Conservation (phyloP, 2,113 vertebrate genomes). For the Astur gentilis region DNA sequence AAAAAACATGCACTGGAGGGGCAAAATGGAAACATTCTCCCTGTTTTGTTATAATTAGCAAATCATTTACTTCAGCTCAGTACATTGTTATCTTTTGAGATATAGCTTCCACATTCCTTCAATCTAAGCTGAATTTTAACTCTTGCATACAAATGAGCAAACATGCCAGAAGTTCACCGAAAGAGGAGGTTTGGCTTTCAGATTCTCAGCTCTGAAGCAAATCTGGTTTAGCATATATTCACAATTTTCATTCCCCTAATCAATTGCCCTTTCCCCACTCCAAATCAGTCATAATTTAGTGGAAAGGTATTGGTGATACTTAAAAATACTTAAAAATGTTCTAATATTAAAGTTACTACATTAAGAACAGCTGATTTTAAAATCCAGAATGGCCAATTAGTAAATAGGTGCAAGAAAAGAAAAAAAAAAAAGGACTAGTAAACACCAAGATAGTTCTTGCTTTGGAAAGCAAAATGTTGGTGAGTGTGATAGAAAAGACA, state of each 20-base stretch:
- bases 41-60: constrained; percentile 35
- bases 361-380: background rate
- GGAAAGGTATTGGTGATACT: background rate
- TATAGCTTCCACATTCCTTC: background rate
- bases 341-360: background rate
- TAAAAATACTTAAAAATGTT: background rate
- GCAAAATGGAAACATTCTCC: background rate
- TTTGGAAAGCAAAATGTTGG: background rate
- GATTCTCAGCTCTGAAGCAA: background rate
- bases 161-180: background rate
- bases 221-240: background rate
- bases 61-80: constrained; percentile 27
- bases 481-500: background rate
- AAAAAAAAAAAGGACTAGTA: background rate
- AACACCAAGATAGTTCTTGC: background rate
- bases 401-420: background rate
- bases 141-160: constrained; percentile 1
- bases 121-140: background rate
- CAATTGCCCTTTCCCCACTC: background rate
- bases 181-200: background rate
- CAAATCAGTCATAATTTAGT: background rate
- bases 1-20: background rate
- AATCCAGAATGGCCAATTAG: background rate
- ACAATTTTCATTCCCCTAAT: background rate
- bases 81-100: constrained; percentile 34